phyloP scores from a whole-genome alignment of 2,888 invertebrate genomes.

The Ornithoptera priamus region DNA sequence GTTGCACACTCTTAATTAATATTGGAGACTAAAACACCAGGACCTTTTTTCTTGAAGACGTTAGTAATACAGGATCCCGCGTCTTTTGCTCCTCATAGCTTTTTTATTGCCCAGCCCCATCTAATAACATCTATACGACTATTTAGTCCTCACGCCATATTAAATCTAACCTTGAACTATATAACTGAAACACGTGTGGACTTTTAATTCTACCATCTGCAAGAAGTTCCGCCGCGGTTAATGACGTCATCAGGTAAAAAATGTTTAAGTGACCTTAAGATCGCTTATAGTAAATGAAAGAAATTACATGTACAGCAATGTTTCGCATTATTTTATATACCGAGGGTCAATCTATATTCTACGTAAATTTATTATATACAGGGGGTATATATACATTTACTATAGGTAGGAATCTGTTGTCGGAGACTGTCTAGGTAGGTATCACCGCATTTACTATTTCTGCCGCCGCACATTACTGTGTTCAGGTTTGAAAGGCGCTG shows the following conservation, averaged over 20 bases:
- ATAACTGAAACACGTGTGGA: slow-evolving; percentile 4
- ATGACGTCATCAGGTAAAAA: not conserved
- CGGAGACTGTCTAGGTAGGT: no score
- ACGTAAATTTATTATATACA: no score
- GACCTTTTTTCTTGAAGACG: not conserved
- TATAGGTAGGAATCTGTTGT: no score
- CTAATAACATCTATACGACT: slow-evolving; percentile 6
- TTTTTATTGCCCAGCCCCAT: slow-evolving; percentile 28
- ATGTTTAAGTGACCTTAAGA: not conserved
- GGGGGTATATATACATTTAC: no score
- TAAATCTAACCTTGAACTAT: slow-evolving; percentile 11
- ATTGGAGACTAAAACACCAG: not conserved
- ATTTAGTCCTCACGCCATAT: not conserved
- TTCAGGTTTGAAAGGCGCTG: no score
- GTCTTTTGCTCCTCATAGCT: slow-evolving; percentile 36
- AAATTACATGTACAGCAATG: no score
- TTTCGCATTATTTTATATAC: no score
- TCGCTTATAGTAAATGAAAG: no score
- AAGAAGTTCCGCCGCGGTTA: slow-evolving; percentile 1
- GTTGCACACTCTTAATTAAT: not conserved
- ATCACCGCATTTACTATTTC: no score
- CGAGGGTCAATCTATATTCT: no score
- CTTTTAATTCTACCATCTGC: not conserved
- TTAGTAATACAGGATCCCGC: slow-evolving; percentile 35
- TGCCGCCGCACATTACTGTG: no score